Evolutionary conservation across 1,140 invertebrate genomes (phyloP), one percentile per base, ranked within the genome.

Genomic region (Adoxophyes honmai): DNA sequence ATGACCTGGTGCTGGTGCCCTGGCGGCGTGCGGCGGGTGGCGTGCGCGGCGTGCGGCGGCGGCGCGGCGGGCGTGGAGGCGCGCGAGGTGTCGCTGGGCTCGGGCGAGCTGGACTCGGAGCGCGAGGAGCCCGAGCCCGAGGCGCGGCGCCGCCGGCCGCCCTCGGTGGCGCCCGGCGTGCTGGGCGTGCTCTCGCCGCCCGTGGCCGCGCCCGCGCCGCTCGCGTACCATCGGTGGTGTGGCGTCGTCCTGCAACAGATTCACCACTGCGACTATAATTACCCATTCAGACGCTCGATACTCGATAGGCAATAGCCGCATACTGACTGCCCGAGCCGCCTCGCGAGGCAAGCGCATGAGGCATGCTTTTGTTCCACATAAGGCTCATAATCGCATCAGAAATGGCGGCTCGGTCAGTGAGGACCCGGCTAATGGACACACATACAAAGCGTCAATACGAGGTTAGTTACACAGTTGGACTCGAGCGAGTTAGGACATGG

Each of bases 141-240:
- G 55, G 68, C 70, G 34, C 78, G 73, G 39, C 76, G 75, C 52
- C 78, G 77, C 60, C 74, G 74, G 10, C 69, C 73, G 51, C 68
- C 62, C 57, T 80, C 79, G 13, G 66, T 77, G 33, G 76, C 82
- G 57, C 78, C 81, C 51, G 83, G 83, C 59, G 81, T 85, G 62
- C 81, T 86, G 14, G 83, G 83, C 56, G 84, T 79, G 70, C 80
- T 83, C 62, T 79, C 80, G 10, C 81, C 81, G 55, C 79, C 78
- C 8, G 68, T 68, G 51, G 64, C 65, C 44, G 48, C 69, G 34
- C 58, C 57, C 62, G 61, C 61, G 48, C 74, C 70, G 52, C 66
- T 70, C 60, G 72, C 71, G 57, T 85, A 85, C 84, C 84, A 87
- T 39, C 84, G 73, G 18, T 83, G 79, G 44, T 81, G 85, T 44